A percentile compares a stretch with the other conserved stretches of the same genome.
phyloP scores from a whole-genome alignment of 2,113 vertebrate species.

The Limnothrissa miodon region DNA sequence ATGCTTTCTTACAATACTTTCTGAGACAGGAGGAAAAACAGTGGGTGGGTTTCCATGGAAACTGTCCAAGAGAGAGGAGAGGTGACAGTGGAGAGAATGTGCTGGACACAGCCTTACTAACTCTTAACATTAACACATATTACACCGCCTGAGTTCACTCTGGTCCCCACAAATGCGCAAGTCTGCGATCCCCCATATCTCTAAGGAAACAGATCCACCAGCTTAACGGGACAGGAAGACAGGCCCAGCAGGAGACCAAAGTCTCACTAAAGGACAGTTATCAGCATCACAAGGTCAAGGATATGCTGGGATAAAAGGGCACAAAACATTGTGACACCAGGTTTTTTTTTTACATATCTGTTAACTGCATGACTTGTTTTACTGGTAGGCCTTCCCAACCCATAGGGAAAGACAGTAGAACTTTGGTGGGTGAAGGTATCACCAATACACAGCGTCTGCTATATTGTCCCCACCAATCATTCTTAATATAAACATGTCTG shows the following conservation, averaged over 20 bases:
- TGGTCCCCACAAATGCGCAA: neutral
- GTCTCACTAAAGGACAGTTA: neutral
- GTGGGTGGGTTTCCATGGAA: slow-evolving; percentile 44
- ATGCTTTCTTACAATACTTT: slow-evolving; percentile 11
- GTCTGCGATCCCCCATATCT: slow-evolving; percentile 62
- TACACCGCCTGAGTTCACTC: neutral
- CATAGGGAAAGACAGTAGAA: too few species aligned
- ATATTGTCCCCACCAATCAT: too few species aligned
- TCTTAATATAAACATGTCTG: too few species aligned
- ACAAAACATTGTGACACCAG: neutral
- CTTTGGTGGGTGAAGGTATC: too few species aligned
- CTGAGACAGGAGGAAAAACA: slow-evolving; percentile 20
- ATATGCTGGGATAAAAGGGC: neutral
- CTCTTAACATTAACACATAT: neutral
- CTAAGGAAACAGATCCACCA: slow-evolving; percentile 59
- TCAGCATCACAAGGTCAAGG: neutral
- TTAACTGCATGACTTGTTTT: too few species aligned
- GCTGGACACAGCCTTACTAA: neutral
- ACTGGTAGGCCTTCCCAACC: too few species aligned
- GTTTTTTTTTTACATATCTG: too few species aligned
- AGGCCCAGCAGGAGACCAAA: neutral
- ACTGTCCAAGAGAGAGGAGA: slow-evolving; percentile 39
- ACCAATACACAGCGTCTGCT: too few species aligned
- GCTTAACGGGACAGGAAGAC: slow-evolving; percentile 14
- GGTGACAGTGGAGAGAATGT: slow-evolving; percentile 5